Evolutionary conservation across 2,113 vertebrate genomes (phyloP), one percentile per base, ranked within the genome.

Genomic region (Clarias gariepinus): DNA sequence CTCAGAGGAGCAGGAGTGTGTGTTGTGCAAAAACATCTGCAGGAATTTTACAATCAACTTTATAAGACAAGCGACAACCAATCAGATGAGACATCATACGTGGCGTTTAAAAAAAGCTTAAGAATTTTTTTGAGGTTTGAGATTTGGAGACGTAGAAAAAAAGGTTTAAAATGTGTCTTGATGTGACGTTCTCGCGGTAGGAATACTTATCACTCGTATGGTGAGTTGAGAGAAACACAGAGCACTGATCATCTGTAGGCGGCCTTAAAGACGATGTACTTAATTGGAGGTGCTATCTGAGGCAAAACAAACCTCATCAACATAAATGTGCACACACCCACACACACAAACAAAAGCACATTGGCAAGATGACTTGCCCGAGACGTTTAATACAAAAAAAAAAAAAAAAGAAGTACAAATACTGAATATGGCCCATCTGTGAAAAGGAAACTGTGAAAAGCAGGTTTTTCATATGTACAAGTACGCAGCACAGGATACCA

Each of bases 401-500:
- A 28, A 53, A 47, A 47, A 47, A 79, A n/a, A 64, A 83, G 18
- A 30, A 53, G 41, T 68, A 47, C 15, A 68, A 84, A 77, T 85
- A 77, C 73, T 28, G 41, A 64, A 47, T n/a, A 64, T 52, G 47
- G 73, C 57, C 83, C 73, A 85, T 85, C 83, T 85, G 84, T 85
- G 74, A 68, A 79, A 19, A 79, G 61, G 74, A 85, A 85, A 79
- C 74, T 78, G 74, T 55, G 84, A 85, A 85, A 85, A 78, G 10
- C 60, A 85, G 84, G 74, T 85, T 78, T 77, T 77, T 74, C 73
- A 85, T 47, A 85, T 77, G 83, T 53, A 28, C 53, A 57, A 3
- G 33, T 93, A 93, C 90, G 85, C 41, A 89, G 90, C 74, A 60
- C 71, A 63, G 64, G 41, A 57, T 58, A 83, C 83, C 61, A 55